A percentile compares a stretch with the other conserved stretches of the same genome.
Evolutionary conservation across 2,113 vertebrate genomes (phyloP).

Genomic region (Xenotilapia caudafasciata): DNA sequence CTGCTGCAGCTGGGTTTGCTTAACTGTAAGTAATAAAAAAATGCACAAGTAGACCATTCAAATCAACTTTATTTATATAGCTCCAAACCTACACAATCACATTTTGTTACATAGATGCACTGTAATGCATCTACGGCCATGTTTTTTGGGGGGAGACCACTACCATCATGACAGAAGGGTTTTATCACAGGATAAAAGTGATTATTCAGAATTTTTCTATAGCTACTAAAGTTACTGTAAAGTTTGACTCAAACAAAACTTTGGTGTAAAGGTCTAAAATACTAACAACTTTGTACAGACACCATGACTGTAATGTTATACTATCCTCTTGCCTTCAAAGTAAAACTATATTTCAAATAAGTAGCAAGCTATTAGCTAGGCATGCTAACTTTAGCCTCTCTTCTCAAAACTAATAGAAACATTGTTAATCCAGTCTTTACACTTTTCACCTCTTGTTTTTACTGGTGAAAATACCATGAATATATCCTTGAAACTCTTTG

Average conservation of each 20-base stretch:
- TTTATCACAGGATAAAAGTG: not conserved
- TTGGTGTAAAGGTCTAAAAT: not conserved
- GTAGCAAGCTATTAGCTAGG: not conserved
- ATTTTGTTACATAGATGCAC: not conserved
- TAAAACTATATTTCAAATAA: not conserved
- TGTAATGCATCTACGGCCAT: not conserved
- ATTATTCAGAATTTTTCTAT: not conserved
- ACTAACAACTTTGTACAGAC: not conserved
- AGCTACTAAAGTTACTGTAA: not conserved
- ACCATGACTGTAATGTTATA: not conserved
- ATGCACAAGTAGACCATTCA: not conserved
- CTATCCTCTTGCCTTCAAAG: not conserved
- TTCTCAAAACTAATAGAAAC: not conserved
- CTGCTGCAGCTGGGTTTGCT: constrained; percentile 92
- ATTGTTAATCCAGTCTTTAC: not conserved
- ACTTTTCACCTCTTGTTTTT: not conserved
- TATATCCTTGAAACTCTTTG: not conserved
- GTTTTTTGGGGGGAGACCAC: not conserved
- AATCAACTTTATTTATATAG: not conserved
- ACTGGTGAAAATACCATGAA: not conserved
- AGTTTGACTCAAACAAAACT: not conserved
- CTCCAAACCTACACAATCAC: not conserved
- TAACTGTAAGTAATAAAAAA: constrained; percentile 80
- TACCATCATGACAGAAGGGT: not conserved
- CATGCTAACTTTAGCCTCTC: not conserved